A percentile compares a stretch with the other conserved stretches of the same genome.
Evolutionary conservation across 2,113 vertebrate species (phyloP).

Genomic region (Vimba vimba): DNA sequence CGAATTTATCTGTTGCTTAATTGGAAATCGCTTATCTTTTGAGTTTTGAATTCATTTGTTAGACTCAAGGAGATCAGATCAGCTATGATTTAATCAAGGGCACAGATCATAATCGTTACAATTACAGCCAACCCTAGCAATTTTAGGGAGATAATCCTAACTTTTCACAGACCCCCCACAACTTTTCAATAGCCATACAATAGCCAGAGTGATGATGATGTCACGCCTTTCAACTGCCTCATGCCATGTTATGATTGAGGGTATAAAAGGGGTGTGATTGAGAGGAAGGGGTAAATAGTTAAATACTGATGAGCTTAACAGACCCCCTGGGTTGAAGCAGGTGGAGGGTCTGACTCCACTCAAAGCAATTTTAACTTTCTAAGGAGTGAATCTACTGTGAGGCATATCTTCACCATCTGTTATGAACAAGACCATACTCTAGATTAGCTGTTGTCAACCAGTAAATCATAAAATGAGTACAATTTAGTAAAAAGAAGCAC

Average conservation of each 20-base stretch:
- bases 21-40: not conserved
- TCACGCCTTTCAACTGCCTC: not conserved
- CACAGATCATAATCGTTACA: not conserved
- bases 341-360: constrained; percentile 12
- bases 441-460: not conserved
- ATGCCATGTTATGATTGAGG: not conserved
- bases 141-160: not conserved
- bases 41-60: not conserved
- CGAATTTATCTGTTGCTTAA: not conserved
- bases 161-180: not conserved
- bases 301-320: constrained; percentile 15
- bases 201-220: not conserved
- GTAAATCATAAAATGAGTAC: not conserved
- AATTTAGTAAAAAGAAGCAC: not conserved
- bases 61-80: not conserved
- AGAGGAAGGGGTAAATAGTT: not conserved
- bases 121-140: not conserved
- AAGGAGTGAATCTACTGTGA: not conserved
- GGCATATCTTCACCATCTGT: not conserved
- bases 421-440: not conserved
- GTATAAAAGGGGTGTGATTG: not conserved
- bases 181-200: not conserved
- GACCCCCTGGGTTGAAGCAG: not conserved
- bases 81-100: not conserved
- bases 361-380: not conserved